Evolutionary conservation across 2,888 invertebrate species (phyloP).

Genomic region (Esperia sulphurella): DNA sequence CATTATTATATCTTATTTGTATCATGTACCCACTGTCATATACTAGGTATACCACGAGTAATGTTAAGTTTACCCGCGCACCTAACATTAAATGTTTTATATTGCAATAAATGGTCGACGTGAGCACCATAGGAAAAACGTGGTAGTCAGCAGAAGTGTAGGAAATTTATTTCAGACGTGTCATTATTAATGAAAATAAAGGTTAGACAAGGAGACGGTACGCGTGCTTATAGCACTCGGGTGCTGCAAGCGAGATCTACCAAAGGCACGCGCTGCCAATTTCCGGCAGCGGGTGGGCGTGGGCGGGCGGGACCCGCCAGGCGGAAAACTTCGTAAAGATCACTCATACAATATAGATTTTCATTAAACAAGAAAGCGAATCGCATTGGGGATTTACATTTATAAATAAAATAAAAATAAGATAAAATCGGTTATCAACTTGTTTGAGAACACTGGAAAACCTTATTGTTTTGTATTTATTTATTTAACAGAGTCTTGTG

Average conservation of each 20-base stretch:
- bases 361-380: neutral
- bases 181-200: neutral
- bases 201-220: neutral
- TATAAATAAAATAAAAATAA: neutral
- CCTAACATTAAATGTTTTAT: too few species aligned
- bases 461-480: too few species aligned
- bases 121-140: neutral
- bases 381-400: neutral
- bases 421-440: neutral
- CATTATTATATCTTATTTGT: too few species aligned
- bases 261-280: conserved; percentile 3
- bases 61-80: too few species aligned
- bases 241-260: neutral
- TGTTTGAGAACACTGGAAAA: neutral
- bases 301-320: conserved; percentile 6
- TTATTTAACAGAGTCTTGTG: too few species aligned
- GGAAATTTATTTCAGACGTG: neutral
- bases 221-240: neutral
- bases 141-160: neutral
- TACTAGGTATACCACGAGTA: too few species aligned
- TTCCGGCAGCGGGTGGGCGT: neutral
- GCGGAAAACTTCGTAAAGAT: conserved; percentile 17
- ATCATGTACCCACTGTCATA: too few species aligned
- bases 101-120: neutral
- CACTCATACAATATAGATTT: conserved; percentile 7